Conservation (phyloP, 2,888 invertebrate genomes). For the Lapara coniferarum region DNA sequence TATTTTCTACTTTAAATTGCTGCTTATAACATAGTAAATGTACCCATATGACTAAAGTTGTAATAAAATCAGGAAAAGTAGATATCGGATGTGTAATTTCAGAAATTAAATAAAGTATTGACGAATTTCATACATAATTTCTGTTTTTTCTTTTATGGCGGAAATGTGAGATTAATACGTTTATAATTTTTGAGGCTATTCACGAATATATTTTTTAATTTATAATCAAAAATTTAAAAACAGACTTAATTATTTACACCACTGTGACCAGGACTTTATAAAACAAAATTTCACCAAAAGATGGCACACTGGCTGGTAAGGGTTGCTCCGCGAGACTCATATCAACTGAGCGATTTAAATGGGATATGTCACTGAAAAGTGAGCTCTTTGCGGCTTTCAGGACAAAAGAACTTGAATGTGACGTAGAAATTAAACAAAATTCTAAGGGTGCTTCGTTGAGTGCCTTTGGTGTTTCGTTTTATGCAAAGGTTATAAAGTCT, state of each 20-base stretch:
- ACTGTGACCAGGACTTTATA: slow-evolving; percentile 40
- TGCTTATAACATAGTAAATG: no score
- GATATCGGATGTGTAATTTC: no score
- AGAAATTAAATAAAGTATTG: no score
- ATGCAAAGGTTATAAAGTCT: not conserved
- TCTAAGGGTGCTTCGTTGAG: not conserved
- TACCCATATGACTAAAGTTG: no score
- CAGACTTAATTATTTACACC: not conserved
- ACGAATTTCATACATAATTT: no score
- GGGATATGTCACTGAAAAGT: slow-evolving; percentile 46
- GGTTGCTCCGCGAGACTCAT: slow-evolving; percentile 39
- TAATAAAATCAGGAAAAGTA: no score
- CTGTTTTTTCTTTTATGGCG: no score
- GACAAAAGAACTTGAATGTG: slow-evolving; percentile 24
- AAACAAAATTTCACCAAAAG: slow-evolving; percentile 54
- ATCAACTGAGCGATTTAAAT: slow-evolving; percentile 61
- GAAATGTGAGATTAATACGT: no score
- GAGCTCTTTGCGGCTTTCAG: slow-evolving; percentile 50
- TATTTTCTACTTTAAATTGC: no score
- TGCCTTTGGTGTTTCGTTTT: not conserved
- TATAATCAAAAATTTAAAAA: no score
- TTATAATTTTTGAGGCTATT: no score
- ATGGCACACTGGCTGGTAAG: slow-evolving; percentile 52
- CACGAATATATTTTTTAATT: no score
- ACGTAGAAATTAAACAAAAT: slow-evolving; percentile 23